Evolutionary conservation across 2,888 invertebrate genomes (phyloP).

Genomic region (Nephrotoma guestfalica): DNA sequence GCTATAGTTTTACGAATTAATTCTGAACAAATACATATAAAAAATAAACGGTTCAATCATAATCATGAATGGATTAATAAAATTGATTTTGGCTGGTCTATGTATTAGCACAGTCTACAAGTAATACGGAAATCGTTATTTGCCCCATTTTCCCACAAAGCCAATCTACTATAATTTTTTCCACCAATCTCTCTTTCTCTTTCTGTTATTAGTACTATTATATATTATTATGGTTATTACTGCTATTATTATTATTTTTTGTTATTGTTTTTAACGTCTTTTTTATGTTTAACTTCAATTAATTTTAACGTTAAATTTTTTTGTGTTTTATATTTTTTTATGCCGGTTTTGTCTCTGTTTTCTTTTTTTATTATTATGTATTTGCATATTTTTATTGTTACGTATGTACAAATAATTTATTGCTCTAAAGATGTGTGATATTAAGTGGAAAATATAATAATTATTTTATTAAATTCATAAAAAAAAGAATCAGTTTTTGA

Average conservation of each 20-base stretch:
- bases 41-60: neutral
- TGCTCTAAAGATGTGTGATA: neutral
- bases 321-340: neutral
- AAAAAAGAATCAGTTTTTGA: neutral
- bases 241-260: neutral
- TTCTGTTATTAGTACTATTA: neutral
- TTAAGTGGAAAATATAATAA: neutral
- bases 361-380: neutral
- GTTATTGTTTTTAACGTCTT: neutral
- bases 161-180: neutral
- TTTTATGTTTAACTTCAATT: neutral
- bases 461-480: neutral
- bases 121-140: neutral
- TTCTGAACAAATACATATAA: neutral
- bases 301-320: neutral
- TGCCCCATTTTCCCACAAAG: neutral
- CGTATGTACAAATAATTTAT: neutral
- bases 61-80: neutral
- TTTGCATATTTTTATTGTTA: neutral
- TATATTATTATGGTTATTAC: neutral
- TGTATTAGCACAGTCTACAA: neutral
- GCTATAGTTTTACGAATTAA: neutral
- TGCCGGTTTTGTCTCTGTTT: neutral
- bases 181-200: neutral
- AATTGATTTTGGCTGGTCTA: neutral